A percentile compares a stretch with the other conserved stretches of the same genome.
phyloP scores from a whole-genome alignment of 2,888 invertebrate species.

The Xestia sexstrigata region DNA sequence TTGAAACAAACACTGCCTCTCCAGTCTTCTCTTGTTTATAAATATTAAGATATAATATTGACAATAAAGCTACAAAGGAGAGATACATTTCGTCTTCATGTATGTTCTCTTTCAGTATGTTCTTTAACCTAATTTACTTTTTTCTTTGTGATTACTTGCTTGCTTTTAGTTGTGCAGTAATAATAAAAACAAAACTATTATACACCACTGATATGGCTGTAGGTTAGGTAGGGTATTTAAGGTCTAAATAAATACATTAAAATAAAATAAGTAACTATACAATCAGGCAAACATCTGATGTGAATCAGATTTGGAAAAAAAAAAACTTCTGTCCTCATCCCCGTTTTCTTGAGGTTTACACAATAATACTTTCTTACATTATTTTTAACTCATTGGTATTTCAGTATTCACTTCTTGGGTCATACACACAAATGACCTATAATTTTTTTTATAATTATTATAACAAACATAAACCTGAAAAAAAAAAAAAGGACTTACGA shows the following conservation, averaged over 20 bases:
- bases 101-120: no score
- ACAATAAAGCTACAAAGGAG: not conserved
- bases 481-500: conserved; percentile 76
- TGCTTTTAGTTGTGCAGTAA: conserved; percentile 25
- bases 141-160: conserved; percentile 32
- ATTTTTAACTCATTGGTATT: not conserved
- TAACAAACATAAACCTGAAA: not conserved
- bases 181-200: conserved; percentile 26
- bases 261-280: conserved; percentile 3
- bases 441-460: not conserved
- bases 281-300: not conserved
- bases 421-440: not conserved
- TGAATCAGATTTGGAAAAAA: not conserved
- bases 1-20: not conserved
- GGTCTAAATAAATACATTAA: conserved; percentile 36
- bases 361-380: not conserved
- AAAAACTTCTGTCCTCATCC: not conserved
- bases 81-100: not conserved
- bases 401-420: not conserved
- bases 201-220: conserved; percentile 18
- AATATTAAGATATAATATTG: no score
- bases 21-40: not conserved
- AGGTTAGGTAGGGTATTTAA: not conserved
- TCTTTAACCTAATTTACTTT: no score
- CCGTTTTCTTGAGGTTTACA: not conserved